Evolutionary conservation across 2,888 invertebrate species (phyloP).

Genomic region (Lycophotia porphyrea): DNA sequence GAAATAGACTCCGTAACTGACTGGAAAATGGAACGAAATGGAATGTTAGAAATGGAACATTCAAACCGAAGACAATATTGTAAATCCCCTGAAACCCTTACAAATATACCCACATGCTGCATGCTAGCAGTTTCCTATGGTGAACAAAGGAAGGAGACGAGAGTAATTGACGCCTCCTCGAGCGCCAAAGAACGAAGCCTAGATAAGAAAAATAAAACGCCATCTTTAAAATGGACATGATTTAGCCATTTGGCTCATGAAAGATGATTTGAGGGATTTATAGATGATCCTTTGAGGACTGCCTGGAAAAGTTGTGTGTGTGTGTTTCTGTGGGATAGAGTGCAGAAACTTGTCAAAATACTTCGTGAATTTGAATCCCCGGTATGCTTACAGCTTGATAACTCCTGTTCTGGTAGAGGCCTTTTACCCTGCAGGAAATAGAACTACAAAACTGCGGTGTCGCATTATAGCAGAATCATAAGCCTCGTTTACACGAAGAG

Average conservation of each 20-base stretch:
- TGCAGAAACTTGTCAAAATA: not conserved
- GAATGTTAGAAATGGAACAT: constrained; percentile 22
- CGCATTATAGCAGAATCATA: not conserved
- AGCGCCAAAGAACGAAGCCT: constrained; percentile 37
- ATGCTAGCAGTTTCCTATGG: constrained; percentile 35
- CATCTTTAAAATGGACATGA: constrained; percentile 21
- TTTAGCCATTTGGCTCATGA: not conserved
- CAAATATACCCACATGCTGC: constrained; percentile 35
- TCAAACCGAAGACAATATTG: constrained; percentile 3
- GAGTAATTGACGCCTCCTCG: constrained; percentile 26
- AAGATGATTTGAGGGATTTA: not conserved
- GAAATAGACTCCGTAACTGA: not conserved
- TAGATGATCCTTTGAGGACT: not conserved
- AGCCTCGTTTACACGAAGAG: constrained; percentile 1
- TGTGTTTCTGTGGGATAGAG: not conserved
- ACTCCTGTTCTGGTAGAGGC: not conserved
- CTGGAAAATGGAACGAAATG: constrained; percentile 4
- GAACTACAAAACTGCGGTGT: not conserved
- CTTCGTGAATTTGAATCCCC: not conserved
- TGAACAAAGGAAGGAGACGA: constrained; percentile 45
- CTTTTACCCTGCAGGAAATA: constrained; percentile 3
- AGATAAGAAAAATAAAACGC: constrained; percentile 36
- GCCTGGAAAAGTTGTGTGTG: not conserved
- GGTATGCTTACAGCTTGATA: not conserved
- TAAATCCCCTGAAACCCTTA: constrained; percentile 6